phyloP scores from a whole-genome alignment of 2,888 invertebrate genomes.

The Agonopterix subpropinquella region DNA sequence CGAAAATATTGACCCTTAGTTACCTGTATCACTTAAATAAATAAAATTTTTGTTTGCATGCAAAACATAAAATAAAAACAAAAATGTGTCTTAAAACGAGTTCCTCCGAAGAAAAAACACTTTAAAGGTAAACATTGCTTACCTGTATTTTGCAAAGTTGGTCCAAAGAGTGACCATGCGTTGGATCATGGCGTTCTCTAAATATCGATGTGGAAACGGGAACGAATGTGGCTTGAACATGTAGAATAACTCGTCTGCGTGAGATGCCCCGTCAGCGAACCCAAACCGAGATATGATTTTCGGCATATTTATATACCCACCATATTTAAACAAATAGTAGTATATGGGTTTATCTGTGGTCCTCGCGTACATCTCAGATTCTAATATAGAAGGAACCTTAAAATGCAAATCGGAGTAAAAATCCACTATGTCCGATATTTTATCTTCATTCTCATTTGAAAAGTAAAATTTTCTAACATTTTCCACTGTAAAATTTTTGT shows the following conservation, averaged over 20 bases:
- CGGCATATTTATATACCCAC: constrained; percentile 54
- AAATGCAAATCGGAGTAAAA: constrained; percentile 61
- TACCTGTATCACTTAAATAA: no score
- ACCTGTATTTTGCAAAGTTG: constrained; percentile 66
- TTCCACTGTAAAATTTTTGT: constrained; percentile 42
- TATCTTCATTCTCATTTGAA: constrained; percentile 41
- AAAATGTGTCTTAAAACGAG: no score
- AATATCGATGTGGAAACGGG: constrained; percentile 44
- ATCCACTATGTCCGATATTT: constrained; percentile 59
- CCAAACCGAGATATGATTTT: constrained; percentile 51
- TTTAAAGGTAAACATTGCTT: no score
- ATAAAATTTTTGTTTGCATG: no score
- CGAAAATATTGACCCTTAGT: no score
- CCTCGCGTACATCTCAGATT: constrained; percentile 46
- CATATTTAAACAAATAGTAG: constrained; percentile 58
- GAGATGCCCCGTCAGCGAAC: constrained; percentile 48
- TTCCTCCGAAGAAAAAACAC: no score
- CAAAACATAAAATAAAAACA: no score
- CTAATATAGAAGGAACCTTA: constrained; percentile 52
- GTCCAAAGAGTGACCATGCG: constrained; percentile 64
- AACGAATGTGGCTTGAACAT: constrained; percentile 57
- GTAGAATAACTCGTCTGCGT: constrained; percentile 64
- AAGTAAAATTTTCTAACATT: constrained; percentile 47
- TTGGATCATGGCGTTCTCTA: constrained; percentile 48
- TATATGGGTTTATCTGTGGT: constrained; percentile 55